A percentile compares a stretch with the other conserved stretches of the same genome.
phyloP scores from a whole-genome alignment of 2,797 vertebrate genomes.

The Eleutherodactylus coqui region DNA sequence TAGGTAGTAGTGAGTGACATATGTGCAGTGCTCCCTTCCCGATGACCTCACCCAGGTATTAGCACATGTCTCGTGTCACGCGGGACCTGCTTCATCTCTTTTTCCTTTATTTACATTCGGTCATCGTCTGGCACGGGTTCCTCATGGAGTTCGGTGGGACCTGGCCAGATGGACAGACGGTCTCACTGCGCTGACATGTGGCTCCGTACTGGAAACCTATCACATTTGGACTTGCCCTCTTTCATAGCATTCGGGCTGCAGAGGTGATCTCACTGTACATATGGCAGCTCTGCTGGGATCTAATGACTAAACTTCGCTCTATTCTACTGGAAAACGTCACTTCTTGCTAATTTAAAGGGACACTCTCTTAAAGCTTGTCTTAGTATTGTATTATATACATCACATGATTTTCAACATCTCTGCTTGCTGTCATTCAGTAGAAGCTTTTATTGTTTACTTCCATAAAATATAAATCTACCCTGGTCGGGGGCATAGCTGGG shows the following conservation, averaged over 20 bases:
- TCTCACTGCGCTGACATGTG: slow-evolving; percentile 49
- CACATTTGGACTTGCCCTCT: slow-evolving; percentile 8
- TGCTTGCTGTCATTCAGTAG: background rate
- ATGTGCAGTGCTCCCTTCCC: background rate
- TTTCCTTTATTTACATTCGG: slow-evolving; percentile 22
- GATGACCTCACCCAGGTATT: slow-evolving; percentile 19
- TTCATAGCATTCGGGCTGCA: slow-evolving; percentile 8
- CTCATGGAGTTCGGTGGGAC: background rate
- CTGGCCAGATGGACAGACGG: slow-evolving; percentile 47
- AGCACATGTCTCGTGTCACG: background rate
- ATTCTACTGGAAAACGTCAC: background rate
- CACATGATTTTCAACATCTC: background rate
- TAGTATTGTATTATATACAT: background rate
- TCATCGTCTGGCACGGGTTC: slow-evolving; percentile 52
- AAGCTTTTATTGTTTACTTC: background rate
- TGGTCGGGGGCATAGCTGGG: background rate
- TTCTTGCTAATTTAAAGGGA: background rate
- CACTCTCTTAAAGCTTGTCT: no score
- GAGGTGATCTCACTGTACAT: slow-evolving; percentile 55
- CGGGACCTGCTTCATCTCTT: background rate
- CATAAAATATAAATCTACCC: background rate
- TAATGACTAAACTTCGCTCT: background rate
- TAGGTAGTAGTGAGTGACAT: no score
- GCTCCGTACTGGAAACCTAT: slow-evolving; percentile 25
- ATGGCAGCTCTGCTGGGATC: slow-evolving; percentile 35